Conservation (phyloP, 2,888 invertebrate species). For the Germaria angustata region DNA sequence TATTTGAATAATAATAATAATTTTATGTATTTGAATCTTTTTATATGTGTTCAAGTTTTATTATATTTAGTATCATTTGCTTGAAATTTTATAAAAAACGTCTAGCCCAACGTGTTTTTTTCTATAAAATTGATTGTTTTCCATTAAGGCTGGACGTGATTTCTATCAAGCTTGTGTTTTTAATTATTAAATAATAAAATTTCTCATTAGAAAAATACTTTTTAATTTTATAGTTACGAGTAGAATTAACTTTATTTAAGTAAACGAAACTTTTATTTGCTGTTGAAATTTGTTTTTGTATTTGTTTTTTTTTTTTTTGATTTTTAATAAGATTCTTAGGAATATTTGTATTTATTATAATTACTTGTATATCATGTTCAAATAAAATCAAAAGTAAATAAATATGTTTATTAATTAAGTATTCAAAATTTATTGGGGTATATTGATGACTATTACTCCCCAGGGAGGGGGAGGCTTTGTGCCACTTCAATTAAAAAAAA, state of each 20-base stretch:
- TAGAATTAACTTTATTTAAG: background rate
- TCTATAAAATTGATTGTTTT: background rate
- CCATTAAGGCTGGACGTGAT: background rate
- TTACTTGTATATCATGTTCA: conserved; percentile 10
- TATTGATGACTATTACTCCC: no score
- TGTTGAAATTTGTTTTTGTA: background rate
- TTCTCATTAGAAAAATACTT: background rate
- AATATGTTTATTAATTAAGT: no score
- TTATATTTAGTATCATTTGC: no score
- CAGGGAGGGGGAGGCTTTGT: no score
- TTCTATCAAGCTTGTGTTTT: background rate
- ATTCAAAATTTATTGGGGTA: no score
- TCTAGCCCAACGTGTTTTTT: no score
- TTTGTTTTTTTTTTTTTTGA: no score
- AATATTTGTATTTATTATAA: background rate
- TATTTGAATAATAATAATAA: no score
- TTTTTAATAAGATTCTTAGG: background rate
- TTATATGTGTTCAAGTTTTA: no score
- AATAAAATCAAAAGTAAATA: conserved; percentile 29
- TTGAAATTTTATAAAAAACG: background rate
- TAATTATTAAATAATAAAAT: background rate
- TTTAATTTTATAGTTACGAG: conserved; percentile 13
- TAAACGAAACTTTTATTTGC: conserved; percentile 17
- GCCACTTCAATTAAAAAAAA: no score
- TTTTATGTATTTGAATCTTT: no score